Conservation (phyloP, 2,888 invertebrate species). For the Parnassius mnemosyne region DNA sequence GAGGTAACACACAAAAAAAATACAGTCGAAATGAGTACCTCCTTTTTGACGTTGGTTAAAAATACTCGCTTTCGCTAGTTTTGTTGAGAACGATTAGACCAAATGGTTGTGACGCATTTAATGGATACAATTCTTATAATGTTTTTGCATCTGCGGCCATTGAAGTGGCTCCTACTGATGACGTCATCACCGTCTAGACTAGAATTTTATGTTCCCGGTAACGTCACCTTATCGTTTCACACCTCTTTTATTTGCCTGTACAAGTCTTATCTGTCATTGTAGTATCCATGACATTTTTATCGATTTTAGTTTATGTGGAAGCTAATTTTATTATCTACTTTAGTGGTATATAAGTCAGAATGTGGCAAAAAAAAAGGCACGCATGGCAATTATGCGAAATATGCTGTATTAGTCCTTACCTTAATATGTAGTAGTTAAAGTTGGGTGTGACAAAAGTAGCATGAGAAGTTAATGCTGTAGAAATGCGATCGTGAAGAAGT, state of each 20-base stretch:
- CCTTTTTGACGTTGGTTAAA: no score
- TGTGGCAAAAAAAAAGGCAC: no score
- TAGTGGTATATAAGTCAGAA: no score
- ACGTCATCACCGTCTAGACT: slow-evolving; percentile 59
- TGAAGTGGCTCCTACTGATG: slow-evolving; percentile 23
- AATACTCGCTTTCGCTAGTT: neutral
- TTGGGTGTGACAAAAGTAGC: no score
- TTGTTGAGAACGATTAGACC: neutral
- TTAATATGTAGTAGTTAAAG: no score
- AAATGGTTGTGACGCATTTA: slow-evolving; percentile 5
- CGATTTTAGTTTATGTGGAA: slow-evolving; percentile 7
- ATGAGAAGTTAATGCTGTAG: no score
- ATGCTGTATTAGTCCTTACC: no score
- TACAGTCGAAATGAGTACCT: no score
- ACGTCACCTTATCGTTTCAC: slow-evolving; percentile 56
- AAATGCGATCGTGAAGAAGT: no score
- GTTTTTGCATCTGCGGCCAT: slow-evolving; percentile 14
- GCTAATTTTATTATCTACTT: no score
- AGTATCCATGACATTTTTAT: neutral
- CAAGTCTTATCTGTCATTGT: slow-evolving; percentile 8
- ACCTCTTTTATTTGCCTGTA: slow-evolving; percentile 10
- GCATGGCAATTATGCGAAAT: no score
- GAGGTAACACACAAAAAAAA: no score
- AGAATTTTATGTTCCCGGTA: slow-evolving; percentile 42
- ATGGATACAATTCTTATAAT: slow-evolving; percentile 12